Evolutionary conservation across 2,888 invertebrate genomes (phyloP), one percentile per base, ranked within the genome.

Genomic region (Brachyopa scutellaris): DNA sequence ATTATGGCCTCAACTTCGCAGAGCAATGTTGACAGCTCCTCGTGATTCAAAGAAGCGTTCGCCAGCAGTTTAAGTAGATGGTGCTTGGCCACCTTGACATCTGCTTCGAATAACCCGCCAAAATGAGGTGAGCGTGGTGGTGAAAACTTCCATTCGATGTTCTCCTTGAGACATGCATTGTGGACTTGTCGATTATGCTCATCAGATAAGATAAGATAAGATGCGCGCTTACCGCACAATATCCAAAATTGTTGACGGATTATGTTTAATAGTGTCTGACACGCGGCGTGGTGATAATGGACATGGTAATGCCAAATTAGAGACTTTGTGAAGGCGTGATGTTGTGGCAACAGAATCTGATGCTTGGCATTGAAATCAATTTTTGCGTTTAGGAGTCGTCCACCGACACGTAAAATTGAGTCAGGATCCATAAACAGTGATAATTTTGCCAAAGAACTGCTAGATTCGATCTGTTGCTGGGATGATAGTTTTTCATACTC

Each of bases 61-160:
- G 11, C 6, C 11, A 36, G 9, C 36, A 36, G 9, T 11, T 36
- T 36, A 4, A 36, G 36, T 7, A 36, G 36, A 11, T 36, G 36
- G 36, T 36, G 36, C 36, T 53, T 53, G 1, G 33, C 53, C 9
- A 53, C 53, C 17, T 51, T 51, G 3, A 53, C 21, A 11, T 4
- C 33, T 1, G 53, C 53, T 15, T 53, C 53, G 33, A 19, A 55
- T n/a, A 55, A 29, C 2, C 36, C 55, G n/a, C 36, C 33, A 7
- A 36, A 55, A 29, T 55, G 2, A 26, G 26, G 26, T 26, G 26
- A 26, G 4, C 26, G 26, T 26, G 26, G 26, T 26, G 26, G 26
- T 26, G 26, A 26, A 26, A 26, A 26, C 4, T 5, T 6, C 26
- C 26, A 26, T 26, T 26, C 26, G 3, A 26, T 26, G 6, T 26